Evolutionary conservation across 2,113 vertebrate genomes (phyloP).

Genomic region (Spheniscus mendiculus): DNA sequence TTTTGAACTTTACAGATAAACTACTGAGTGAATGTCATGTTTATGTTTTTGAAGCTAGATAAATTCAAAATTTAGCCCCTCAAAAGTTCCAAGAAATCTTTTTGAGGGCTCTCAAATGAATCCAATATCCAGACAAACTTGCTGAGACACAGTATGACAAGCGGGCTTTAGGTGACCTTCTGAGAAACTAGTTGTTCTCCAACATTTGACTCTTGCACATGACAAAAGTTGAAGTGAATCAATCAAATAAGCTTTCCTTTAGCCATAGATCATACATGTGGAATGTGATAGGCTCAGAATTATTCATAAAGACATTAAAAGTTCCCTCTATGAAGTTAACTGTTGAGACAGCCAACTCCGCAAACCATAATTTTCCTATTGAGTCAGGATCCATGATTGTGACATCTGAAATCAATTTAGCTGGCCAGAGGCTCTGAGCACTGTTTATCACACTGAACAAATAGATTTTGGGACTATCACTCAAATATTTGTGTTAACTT

Average conservation of each 20-base stretch:
- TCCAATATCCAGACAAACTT: neutral
- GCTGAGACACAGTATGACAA: neutral
- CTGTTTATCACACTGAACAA: neutral
- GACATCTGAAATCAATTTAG: neutral
- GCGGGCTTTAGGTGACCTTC: neutral
- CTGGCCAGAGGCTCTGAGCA: neutral
- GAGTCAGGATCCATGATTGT: neutral
- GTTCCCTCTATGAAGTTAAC: neutral
- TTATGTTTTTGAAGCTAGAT: neutral
- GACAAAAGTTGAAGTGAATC: neutral
- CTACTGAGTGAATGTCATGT: neutral
- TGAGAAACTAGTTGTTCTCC: neutral
- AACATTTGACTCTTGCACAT: neutral
- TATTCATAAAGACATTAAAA: neutral
- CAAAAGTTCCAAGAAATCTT: neutral
- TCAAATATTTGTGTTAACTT: constrained; percentile 13
- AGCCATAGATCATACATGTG: neutral
- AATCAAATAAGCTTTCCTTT: neutral
- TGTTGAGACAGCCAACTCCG: neutral
- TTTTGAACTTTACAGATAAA: neutral
- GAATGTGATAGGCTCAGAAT: neutral
- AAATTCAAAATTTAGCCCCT: neutral
- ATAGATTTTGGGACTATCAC: neutral
- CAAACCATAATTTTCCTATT: neutral
- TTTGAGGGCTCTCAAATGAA: neutral